These are phyloP conservation scores for Puffinus mauretanicus DNA, from an alignment of 2,113 vertebrate genomes.

Conservation along the genomic window DNA sequence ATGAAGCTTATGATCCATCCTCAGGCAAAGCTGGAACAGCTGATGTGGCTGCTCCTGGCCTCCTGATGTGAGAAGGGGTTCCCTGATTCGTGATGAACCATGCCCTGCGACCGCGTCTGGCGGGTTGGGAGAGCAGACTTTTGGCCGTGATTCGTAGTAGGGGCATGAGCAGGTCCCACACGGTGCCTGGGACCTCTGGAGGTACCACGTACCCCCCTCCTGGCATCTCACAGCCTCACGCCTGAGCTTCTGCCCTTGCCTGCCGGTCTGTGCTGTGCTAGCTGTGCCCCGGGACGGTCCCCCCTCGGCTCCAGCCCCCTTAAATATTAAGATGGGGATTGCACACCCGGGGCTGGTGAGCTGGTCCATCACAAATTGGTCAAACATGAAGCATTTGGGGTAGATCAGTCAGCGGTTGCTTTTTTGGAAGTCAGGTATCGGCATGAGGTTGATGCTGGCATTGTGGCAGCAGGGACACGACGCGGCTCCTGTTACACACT, in stretches of 20 bases:
- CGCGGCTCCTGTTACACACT: accelerated
- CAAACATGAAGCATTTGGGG: accelerated
- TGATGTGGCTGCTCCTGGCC: neutral
- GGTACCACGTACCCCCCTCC: neutral
- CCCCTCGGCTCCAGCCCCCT: neutral
- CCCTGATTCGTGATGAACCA: neutral
- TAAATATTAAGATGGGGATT: neutral
- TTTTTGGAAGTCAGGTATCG: neutral
- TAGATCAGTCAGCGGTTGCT: neutral
- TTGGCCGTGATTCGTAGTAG: neutral
- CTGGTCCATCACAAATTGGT: neutral
- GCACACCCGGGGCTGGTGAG: accelerated
- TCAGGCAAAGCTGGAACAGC: neutral
- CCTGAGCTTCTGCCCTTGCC: neutral
- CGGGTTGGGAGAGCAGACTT: neutral
- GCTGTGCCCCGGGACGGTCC: neutral
- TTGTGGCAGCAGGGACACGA: neutral
- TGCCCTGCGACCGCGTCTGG: accelerated
- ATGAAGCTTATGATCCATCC: neutral
- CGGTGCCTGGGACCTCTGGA: neutral
- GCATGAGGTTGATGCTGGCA: neutral
- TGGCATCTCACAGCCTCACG: neutral
- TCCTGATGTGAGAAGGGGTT: neutral
- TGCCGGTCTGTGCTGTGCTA: neutral
- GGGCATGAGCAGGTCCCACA: neutral